Evolutionary conservation across 2,888 invertebrate genomes (phyloP), one percentile per base, ranked within the genome.

Genomic region (Heliconius cydno): DNA sequence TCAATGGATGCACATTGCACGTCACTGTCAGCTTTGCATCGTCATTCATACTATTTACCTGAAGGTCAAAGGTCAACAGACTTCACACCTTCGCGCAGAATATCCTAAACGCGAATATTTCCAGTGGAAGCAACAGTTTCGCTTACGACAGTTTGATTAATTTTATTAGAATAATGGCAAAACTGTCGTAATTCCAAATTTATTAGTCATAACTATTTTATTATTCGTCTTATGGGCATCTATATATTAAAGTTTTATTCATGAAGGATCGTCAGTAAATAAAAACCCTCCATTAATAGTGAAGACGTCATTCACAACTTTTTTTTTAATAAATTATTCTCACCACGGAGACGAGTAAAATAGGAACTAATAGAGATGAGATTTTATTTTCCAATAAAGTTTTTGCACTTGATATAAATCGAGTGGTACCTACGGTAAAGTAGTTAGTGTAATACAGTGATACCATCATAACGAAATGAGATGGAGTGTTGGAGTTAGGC

Each of bases 401-500:
- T 70, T 46, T 76, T 74, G 72, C 41, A 68, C 52, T 72, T 7
- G 9, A 77, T 25, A 77, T 57, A 76, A 78, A 81, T 81, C 74
- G 78, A 76, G 71, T 60, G n/a, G n/a, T 60, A 34, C 34, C 34
- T 34, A 73, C 70, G 81, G 22, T 76, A 68, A 78, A 81, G 82
- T 82, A 76, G 79, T 82, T 80, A 77, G 79, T 78, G 81, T 83
- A 82, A 81, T 85, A 85, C 84, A 85, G 87, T 88, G 88, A 88
- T 87, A 88, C 85, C 85, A 84, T 80, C 83, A 87, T 90, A 90
- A 92, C 90, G 89, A 87, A 86, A 90, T 88, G 86, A 89, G 88
- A 88, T 88, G 90, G 89, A 89, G 90, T 89, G 90, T 87, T 87
- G 87, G 86, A 88, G 86, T 84, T 86, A 91, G 93, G 92, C 92